These are phyloP conservation scores for Gadopsis bispinosus DNA, from an alignment of 2,797 vertebrate genomes.

Conservation along the genomic window DNA sequence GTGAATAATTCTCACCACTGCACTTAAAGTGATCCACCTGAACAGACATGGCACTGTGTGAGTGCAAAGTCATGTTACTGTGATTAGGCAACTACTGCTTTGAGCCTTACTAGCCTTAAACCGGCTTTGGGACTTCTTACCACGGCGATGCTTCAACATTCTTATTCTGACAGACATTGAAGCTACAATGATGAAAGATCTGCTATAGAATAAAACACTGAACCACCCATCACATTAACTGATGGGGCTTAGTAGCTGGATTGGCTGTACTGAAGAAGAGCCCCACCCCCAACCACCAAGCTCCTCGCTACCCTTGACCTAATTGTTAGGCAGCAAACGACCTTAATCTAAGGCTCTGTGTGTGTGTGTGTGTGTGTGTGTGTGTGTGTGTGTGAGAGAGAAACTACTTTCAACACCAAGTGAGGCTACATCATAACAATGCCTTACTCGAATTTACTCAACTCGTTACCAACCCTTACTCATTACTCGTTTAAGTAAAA, in stretches of 20 bases:
- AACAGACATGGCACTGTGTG: constrained; percentile 40
- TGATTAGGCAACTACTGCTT: constrained; percentile 57
- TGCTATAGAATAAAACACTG: constrained; percentile 8
- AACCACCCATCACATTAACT: constrained; percentile 3
- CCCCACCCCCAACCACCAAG: not conserved
- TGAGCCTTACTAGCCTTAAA: constrained; percentile 11
- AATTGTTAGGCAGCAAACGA: constrained; percentile 12
- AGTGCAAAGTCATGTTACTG: constrained; percentile 69
- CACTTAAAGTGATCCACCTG: constrained; percentile 58
- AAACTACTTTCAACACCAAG: constrained; percentile 19
- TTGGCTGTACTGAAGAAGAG: not conserved
- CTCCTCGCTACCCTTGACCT: constrained; percentile 5
- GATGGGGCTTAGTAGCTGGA: not conserved
- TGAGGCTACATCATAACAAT: constrained; percentile 9
- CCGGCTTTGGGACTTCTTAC: not conserved
- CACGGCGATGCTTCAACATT: not conserved
- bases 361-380: not conserved
- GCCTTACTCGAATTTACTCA: not conserved
- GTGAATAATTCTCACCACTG: constrained; percentile 56
- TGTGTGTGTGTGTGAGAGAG: not conserved
- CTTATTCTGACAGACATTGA: constrained; percentile 20
- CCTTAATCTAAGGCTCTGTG: constrained; percentile 40
- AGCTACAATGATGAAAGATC: constrained; percentile 1
- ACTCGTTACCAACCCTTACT: no score
- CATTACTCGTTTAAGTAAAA: not conserved